Conservation (phyloP, 2,113 vertebrate genomes). For the Hepsetus odoe region DNA sequence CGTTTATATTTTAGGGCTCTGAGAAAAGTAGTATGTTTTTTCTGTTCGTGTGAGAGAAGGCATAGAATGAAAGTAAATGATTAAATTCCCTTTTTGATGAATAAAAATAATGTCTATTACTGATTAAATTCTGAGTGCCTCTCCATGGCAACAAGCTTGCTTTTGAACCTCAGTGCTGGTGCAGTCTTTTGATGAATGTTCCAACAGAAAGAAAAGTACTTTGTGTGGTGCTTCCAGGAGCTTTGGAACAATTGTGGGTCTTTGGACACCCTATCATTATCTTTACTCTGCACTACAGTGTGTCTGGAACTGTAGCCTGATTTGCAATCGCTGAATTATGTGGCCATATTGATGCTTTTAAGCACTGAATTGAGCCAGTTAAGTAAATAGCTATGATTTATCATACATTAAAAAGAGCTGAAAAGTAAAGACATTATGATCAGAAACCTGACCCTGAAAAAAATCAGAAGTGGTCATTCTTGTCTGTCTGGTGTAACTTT, state of each 20-base stretch:
- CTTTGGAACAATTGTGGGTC: slow-evolving; percentile 49
- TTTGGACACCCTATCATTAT: slow-evolving; percentile 73
- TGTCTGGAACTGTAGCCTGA: slow-evolving; percentile 30
- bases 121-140: slow-evolving; percentile 58
- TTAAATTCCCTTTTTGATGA: slow-evolving; percentile 49
- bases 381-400: too few species aligned
- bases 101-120: slow-evolving; percentile 49
- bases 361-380: slow-evolving; percentile 6
- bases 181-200: slow-evolving; percentile 57
- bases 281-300: slow-evolving; percentile 59
- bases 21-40: background rate
- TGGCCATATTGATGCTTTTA: slow-evolving; percentile 21
- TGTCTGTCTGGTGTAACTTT: slow-evolving; percentile 39
- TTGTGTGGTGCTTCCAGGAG: slow-evolving; percentile 45
- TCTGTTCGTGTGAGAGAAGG: slow-evolving; percentile 4
- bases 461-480: background rate
- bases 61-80: slow-evolving; percentile 43
- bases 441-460: background rate
- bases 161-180: slow-evolving; percentile 58
- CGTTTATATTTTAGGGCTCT: background rate
- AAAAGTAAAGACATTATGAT: too few species aligned
- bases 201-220: slow-evolving; percentile 44
- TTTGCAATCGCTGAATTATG: slow-evolving; percentile 43
- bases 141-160: slow-evolving; percentile 60
- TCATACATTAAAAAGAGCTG: too few species aligned